Conservation (phyloP, 2,888 invertebrate species). For the Papilio protenor region DNA sequence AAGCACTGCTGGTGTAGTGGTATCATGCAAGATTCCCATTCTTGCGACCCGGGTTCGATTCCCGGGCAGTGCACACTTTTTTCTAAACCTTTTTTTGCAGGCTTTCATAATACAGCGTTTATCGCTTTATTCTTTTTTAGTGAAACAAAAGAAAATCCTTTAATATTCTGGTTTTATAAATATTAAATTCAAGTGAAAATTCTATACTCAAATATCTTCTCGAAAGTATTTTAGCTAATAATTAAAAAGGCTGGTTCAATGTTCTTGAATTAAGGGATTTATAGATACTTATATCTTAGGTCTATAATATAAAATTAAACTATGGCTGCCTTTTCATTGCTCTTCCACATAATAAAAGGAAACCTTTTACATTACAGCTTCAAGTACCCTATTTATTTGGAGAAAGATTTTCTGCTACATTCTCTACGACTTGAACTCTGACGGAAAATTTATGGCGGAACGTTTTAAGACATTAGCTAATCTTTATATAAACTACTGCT, state of each 20-base stretch:
- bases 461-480: conserved; percentile 32
- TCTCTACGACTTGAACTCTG: conserved; percentile 23
- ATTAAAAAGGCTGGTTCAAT: background rate
- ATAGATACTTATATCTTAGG: background rate
- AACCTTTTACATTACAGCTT: conserved; percentile 9
- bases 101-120: background rate
- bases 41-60: conserved; percentile 99
- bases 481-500: conserved; percentile 23
- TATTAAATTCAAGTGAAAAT: too few species aligned
- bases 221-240: background rate
- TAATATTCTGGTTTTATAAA: too few species aligned
- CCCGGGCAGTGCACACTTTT: conserved; percentile 90
- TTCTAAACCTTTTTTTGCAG: background rate
- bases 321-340: background rate
- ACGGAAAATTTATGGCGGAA: conserved; percentile 4
- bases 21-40: conserved; percentile 99
- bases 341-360: conserved; percentile 8
- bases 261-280: too few species aligned
- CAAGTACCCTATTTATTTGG: conserved; percentile 28
- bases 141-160: too few species aligned
- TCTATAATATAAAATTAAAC: background rate
- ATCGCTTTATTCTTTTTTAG: background rate
- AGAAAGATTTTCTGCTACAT: conserved; percentile 32
- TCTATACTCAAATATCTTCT: too few species aligned
- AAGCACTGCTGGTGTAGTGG: conserved; percentile 98